A percentile compares a stretch with the other conserved stretches of the same genome.
These are phyloP conservation scores for Metopia argyrocephala DNA, from an alignment of 2,888 invertebrate species.

Conservation along the genomic window DNA sequence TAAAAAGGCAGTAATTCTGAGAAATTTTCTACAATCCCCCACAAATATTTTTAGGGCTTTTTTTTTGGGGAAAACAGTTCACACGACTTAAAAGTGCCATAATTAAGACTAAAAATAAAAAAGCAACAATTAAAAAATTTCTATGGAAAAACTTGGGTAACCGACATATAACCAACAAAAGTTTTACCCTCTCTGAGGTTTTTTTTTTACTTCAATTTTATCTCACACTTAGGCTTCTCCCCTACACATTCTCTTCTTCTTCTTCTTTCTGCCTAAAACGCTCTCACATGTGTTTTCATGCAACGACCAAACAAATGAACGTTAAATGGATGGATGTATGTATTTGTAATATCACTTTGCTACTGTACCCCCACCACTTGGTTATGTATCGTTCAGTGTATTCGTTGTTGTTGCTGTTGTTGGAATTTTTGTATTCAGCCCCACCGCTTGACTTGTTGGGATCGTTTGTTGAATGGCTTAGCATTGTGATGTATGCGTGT, in stretches of 20 bases:
- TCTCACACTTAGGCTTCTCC: slow-evolving; percentile 20
- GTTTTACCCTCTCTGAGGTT: slow-evolving; percentile 40
- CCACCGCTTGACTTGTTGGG: slow-evolving; percentile 40
- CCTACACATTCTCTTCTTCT: not conserved
- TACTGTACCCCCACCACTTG: slow-evolving; percentile 63
- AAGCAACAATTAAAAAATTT: not conserved
- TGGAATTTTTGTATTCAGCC: slow-evolving; percentile 41
- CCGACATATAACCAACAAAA: not conserved
- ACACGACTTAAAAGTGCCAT: not conserved
- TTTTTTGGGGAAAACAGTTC: not conserved
- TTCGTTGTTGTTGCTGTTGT: slow-evolving; percentile 1
- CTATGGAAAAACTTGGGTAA: slow-evolving; percentile 6
- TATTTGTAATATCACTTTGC: slow-evolving; percentile 37
- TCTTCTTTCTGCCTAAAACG: not conserved
- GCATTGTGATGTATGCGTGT: not conserved
- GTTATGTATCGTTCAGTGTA: not conserved
- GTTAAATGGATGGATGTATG: slow-evolving; percentile 13
- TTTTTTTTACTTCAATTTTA: slow-evolving; percentile 7
- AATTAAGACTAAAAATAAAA: not conserved
- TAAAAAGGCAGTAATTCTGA: not conserved
- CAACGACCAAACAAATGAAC: not conserved
- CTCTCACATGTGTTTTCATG: slow-evolving; percentile 36
- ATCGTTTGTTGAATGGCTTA: slow-evolving; percentile 11
- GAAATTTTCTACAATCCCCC: not conserved
- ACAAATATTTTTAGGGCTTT: not conserved